Percentiles rank a stretch among this genome's conserved stretches.
These are phyloP conservation scores for Hylia prasina DNA, from an alignment of 2,113 vertebrate genomes.

Conservation along the genomic window DNA sequence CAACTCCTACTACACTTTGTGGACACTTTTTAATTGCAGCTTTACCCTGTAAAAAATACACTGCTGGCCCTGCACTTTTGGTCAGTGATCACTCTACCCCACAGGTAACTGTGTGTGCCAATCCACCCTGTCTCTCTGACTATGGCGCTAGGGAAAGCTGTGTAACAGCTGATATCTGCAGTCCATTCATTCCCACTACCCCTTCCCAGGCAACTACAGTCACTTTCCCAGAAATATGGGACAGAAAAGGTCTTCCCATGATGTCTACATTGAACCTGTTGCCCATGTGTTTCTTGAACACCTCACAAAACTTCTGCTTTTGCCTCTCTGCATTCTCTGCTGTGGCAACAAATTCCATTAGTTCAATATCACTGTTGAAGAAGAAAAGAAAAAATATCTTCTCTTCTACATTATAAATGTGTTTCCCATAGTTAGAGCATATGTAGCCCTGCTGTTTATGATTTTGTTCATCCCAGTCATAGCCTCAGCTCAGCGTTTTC, in stretches of 20 bases:
- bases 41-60: not conserved
- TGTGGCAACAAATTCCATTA: not conserved
- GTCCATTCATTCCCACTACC: not conserved
- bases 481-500: not conserved
- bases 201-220: not conserved
- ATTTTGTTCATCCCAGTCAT: not conserved
- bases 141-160: not conserved
- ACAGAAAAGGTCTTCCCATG: not conserved
- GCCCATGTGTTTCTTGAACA: not conserved
- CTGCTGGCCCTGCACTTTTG: not conserved
- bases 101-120: rapidly evolving
- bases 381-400: not conserved
- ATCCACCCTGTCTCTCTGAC: not conserved
- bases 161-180: not conserved
- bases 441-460: not conserved
- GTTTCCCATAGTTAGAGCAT: not conserved
- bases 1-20: not conserved
- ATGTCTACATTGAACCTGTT: not conserved
- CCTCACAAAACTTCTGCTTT: not conserved
- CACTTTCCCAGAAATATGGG: not conserved
- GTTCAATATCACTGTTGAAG: not conserved
- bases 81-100: rapidly evolving
- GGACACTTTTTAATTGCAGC: not conserved
- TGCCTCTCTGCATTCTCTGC: not conserved
- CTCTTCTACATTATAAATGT: not conserved